A percentile compares a stretch with the other conserved stretches of the same genome.
phyloP scores from a whole-genome alignment of 2,113 vertebrate species.

The Baryphthengus martii region DNA sequence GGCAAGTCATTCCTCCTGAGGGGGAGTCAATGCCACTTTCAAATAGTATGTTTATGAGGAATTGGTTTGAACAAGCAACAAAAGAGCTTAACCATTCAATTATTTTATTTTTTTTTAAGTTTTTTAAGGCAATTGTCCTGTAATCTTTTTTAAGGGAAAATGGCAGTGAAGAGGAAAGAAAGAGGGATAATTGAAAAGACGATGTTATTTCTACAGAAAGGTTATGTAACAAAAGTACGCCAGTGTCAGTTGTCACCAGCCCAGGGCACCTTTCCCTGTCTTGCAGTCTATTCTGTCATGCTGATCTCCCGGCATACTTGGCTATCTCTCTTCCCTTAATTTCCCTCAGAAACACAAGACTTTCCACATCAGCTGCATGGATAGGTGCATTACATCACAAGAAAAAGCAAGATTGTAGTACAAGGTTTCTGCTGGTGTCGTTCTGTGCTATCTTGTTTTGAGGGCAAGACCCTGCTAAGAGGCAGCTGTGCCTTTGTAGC shows the following conservation, averaged over 20 bases:
- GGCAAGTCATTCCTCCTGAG: background rate
- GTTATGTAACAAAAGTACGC: background rate
- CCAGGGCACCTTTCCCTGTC: background rate
- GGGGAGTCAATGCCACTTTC: background rate
- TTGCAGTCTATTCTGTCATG: background rate
- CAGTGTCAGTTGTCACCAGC: background rate
- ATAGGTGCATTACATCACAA: accelerated
- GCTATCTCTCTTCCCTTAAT: background rate
- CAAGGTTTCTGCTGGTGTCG: background rate
- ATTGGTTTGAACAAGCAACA: background rate
- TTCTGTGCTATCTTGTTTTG: background rate
- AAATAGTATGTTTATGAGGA: background rate
- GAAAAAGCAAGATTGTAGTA: background rate
- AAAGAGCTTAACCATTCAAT: background rate
- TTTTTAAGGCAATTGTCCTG: background rate
- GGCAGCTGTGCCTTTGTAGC: background rate
- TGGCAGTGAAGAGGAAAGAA: background rate
- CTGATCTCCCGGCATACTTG: background rate
- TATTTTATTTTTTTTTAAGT: background rate
- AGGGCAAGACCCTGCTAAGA: background rate
- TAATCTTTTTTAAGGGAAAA: background rate
- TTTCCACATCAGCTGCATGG: background rate
- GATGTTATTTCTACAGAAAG: background rate
- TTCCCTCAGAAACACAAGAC: background rate
- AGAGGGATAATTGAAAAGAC: background rate